Evolutionary conservation across 2,888 invertebrate genomes (phyloP), one percentile per base, ranked within the genome.

Genomic region (Chromoteleia sp.): DNA sequence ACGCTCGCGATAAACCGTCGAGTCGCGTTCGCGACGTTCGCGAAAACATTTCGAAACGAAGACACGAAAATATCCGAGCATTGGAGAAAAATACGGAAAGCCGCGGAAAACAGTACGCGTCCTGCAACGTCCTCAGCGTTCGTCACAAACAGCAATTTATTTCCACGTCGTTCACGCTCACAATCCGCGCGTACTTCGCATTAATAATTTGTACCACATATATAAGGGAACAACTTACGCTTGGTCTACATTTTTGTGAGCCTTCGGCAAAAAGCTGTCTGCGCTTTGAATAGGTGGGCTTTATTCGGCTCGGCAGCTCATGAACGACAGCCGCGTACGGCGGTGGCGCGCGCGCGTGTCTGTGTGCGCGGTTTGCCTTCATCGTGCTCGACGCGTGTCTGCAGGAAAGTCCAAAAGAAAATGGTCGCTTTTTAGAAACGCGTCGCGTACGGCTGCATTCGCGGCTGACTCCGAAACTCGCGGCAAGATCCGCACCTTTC

Each of bases 251-350:
- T 74, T 82, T 75, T 75, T 67, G 61, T 59, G 71, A 75, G 70
- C 68, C 78, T 80, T 80, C 67, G 67, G 67, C 80, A 71, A 75
- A 80, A 81, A 80, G 67, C 75, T 77, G 77, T 77, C 77, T 77
- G 63, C 70, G 33, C 78, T 77, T 78, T 81, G 73, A 81, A 74
- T 68, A 77, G 81, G 63, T 70, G 58, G 56, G 74, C 61, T 74
- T 77, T 81, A 71, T 81, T 74, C 67, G 82, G 70, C 74, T 68
- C 65, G 70, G 65, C 75, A 76, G 70, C 58, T 81, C 71, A 73
- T 68, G 73, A 81, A 81, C 67, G 73, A 70, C 67, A 43, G 63
- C 45, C 56, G 12, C 17, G 54, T 61, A 76, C 68, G 71, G 71
- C 71, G 78, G 65, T 65, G 52, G 63, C 17, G 39, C 25, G 33